Base-by-base conservation (phyloP, 2,797 vertebrate genomes). In the Myotis pilosus region DNA sequence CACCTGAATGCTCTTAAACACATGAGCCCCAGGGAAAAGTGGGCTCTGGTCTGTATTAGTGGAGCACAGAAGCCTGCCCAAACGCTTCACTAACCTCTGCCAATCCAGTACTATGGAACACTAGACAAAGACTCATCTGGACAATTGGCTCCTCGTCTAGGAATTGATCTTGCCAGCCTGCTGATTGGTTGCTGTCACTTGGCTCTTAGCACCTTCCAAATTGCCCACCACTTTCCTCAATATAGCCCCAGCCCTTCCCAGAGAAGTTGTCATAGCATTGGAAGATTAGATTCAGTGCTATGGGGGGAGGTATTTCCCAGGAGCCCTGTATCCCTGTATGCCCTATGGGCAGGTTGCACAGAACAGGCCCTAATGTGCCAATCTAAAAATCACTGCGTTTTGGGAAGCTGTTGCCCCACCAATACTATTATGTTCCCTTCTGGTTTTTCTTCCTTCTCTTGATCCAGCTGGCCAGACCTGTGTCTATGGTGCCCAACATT, bases 401-500 rank as follows among this genome's bases (percentile, higher is more conserved):
- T n/a, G 0, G 71, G 66, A 93, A 28, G 3, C 16, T 22, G 2
- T 85, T 44, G 38, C 17, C 3, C 57, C 12, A 96, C 74, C 23
- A 47, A 53, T 72, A 3, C 36, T 72, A 92, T 94, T 33, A 1
- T 90, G 55, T 60, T 69, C 97, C 51, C 81, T 68, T 38, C 22
- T 92, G 75, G 0, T 66, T 95, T 4, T 30, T 36, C n/a, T 92
- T 88, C 55, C 79, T 96, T 95, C 79, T 85, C 84, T 51, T 62
- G 92, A 33, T 76, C 49, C 95, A 99, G 99, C 98, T 99, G 98
- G 99, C 99, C 30, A 99, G 99, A 97, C 99, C 99, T 8, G 96
- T 99, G 98, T 98, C 99, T 96, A 98, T 99, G 99, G 99, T 99
- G 97, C 99, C 99, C 85, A 99, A 99, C 98, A 99, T 99, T 98